Conservation (phyloP, 2,888 invertebrate species). For the Protodeltote pygarga region DNA sequence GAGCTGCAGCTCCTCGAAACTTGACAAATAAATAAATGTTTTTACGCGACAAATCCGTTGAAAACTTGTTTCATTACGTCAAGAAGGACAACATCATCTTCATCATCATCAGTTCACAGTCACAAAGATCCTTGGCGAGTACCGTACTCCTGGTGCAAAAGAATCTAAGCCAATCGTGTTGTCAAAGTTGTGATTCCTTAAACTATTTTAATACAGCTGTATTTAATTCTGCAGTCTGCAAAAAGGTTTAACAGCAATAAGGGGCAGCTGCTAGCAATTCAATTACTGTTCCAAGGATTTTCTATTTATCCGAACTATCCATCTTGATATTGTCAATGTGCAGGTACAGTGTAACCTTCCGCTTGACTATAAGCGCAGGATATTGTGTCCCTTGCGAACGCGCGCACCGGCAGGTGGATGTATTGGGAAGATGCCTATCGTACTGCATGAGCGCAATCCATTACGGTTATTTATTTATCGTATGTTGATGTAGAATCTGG, state of each 20-base stretch:
- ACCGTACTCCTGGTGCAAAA: too few species aligned
- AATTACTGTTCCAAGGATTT: conserved; percentile 26
- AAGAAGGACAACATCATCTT: too few species aligned
- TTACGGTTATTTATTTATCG: conserved; percentile 26
- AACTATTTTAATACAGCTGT: too few species aligned
- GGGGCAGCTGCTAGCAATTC: conserved; percentile 19
- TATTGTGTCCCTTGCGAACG: conserved; percentile 44
- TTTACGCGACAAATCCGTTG: too few species aligned
- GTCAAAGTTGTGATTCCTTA: too few species aligned
- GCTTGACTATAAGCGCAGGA: conserved; percentile 46
- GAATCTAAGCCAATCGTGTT: too few species aligned
- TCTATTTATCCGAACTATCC: conserved; percentile 44
- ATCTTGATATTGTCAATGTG: conserved; percentile 40
- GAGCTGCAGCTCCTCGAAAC: too few species aligned
- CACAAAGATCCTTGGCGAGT: too few species aligned
- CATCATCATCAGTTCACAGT: too few species aligned
- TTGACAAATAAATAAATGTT: too few species aligned
- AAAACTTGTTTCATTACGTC: too few species aligned
- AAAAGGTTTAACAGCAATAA: conserved; percentile 13
- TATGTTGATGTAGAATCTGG: too few species aligned
- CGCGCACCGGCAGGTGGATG: conserved; percentile 40
- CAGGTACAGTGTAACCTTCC: conserved; percentile 34
- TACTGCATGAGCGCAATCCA: conserved; percentile 14
- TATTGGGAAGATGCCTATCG: conserved; percentile 38
- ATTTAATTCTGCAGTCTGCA: neutral